Percentiles rank a stretch among this genome's conserved stretches.
Conservation (phyloP, 2,888 invertebrate genomes). For the Drosophila tripunctata region DNA sequence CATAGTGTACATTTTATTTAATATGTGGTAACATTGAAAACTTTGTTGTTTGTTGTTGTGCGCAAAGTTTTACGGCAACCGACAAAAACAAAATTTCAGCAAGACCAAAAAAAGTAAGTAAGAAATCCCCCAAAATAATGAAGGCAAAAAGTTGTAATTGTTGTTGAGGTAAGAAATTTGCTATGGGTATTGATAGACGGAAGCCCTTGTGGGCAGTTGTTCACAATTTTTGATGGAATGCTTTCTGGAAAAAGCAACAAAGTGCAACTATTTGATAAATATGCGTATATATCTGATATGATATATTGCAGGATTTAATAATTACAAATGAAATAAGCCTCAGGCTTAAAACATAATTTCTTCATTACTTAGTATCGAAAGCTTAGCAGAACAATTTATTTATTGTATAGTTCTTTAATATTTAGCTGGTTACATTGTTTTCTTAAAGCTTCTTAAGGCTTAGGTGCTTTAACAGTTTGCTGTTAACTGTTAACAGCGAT, state of each 20-base stretch:
- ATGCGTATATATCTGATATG: background rate
- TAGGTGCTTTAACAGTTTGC: too few species aligned
- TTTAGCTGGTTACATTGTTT: too few species aligned
- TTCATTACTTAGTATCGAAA: background rate
- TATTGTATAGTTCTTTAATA: too few species aligned
- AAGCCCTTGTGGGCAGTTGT: slow-evolving; percentile 36
- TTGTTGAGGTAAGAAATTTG: slow-evolving; percentile 74
- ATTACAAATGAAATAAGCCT: slow-evolving; percentile 1
- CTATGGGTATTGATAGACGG: slow-evolving; percentile 54
- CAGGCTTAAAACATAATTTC: background rate
- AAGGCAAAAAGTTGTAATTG: slow-evolving; percentile 69
- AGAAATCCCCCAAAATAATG: slow-evolving; percentile 22
- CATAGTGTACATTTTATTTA: slow-evolving; percentile 54
- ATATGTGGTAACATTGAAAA: slow-evolving; percentile 74
- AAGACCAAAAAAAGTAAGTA: slow-evolving; percentile 16
- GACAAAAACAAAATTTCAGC: slow-evolving; percentile 28
- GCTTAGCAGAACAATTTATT: too few species aligned
- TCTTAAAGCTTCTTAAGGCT: too few species aligned
- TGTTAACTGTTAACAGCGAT: too few species aligned
- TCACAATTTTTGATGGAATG: slow-evolving; percentile 44
- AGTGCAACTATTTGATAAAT: slow-evolving; percentile 11
- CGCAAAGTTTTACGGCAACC: slow-evolving; percentile 56
- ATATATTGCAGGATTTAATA: too few species aligned
- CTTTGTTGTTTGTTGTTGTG: slow-evolving; percentile 51
- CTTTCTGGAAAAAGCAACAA: slow-evolving; percentile 21